Base-by-base conservation (phyloP, 2,113 vertebrate genomes). In the Pluvialis apricaria region DNA sequence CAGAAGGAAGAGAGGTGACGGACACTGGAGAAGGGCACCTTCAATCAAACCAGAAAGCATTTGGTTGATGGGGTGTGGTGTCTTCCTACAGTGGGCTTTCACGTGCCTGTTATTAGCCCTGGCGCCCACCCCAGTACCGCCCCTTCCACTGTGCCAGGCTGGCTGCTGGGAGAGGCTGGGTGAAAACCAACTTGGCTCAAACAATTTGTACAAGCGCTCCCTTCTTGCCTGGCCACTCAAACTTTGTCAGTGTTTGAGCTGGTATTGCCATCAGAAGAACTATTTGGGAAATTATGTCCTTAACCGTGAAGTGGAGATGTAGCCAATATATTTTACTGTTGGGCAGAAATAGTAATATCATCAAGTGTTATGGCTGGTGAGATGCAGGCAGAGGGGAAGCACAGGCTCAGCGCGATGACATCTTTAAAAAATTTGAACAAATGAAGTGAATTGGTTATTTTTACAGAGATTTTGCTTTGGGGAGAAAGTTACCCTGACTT, bases 81-180 rank as follows among this genome's bases (percentile, higher is more conserved):
- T 38, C 65, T 25, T 80, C 25, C 34, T 52, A 1, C 20, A 32
- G 40, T n/a, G 28, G 17, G 10, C n/a, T 54, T 49, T 44, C 58
- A 8, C 6, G 0, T 36, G 38, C 42, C 31, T 40, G 8, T 8
- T 34, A n/a, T 14, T 55, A 57, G 44, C 26, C 25, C 13, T 0
- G 0, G 32, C 0, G 4, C 42, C 28, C 26, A 18, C 44, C 58
- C 21, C 1, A 1, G 8, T 71, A 32, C 20, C 49, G 40, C n/a
- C 15, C 19, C 1, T 71, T 15, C 16, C 0, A 2, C 51, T 31
- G 31, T 21, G 34, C 44, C 26, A 38, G 73, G 31, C 24, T 47
- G 24, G 38, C 38, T 62, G 45, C 58, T 19, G 34, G 24, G 21
- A 12, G 34, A 1, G 15, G 7, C 18, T 32, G 32, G 32, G 44